Base-by-base conservation (phyloP, 1,140 invertebrate genomes). In the Pissodes strobi region DNA sequence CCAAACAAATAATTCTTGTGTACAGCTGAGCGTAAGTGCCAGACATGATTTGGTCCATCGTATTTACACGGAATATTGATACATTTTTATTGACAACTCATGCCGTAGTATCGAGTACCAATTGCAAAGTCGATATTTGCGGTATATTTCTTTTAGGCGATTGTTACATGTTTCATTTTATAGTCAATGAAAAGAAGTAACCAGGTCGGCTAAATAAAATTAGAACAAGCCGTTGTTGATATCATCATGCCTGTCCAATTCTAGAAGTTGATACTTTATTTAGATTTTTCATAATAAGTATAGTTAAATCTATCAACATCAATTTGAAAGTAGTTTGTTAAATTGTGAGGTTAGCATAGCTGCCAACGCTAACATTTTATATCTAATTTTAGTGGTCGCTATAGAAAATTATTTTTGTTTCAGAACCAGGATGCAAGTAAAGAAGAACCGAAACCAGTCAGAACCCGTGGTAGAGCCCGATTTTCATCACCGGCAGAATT, bases 391-490 rank as follows among this genome's bases (percentile, higher is more conserved):
- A n/a, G n/a, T n/a, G n/a, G n/a, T n/a, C 9, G 9, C 9, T 27
- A 27, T 27, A 27, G 3, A 9, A 5, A 39, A 10, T 19, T 60
- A 52, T 58, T 52, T 61, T 63, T 62, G 27, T 74, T 74, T 17
- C 68, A 74, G 73, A 67, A 53, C 53, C 46, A 57, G 25, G 69
- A 69, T 46, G 10, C 52, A 46, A 46, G 43, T 13, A 39, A 58
- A 25, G 39, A 53, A 21, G 70, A 69, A 63, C 66, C 52, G 21
- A 63, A 49, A 49, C 13, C 60, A 23, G n/a, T 37, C 2, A 43
- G 71, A 68, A 57, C 71, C 23, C 57, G 76, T 64, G 76, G 76
- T 10, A 59, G 72, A 62, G 68, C 74, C 2, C 69, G 72, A 56
- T 77, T 77, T 69, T 53, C 66, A 27, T 23, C 67, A 39, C 67